These are phyloP conservation scores for Leptonema lineaticorne DNA, from an alignment of 1,140 invertebrate genomes.

Conservation along the genomic window DNA sequence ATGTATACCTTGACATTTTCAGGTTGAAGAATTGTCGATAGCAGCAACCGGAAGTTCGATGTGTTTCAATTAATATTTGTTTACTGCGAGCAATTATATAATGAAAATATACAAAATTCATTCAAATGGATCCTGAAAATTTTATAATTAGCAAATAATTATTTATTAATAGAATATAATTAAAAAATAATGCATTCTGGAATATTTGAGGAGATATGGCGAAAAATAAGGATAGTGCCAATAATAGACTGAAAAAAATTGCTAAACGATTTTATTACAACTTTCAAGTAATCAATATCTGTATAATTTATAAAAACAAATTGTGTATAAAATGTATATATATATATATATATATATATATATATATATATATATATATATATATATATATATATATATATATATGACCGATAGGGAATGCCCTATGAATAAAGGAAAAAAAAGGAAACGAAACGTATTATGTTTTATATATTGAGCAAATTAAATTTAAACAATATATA, in stretches of 20 bases:
- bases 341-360: no score
- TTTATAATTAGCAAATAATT: no score
- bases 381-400: no score
- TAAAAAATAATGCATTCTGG: slow-evolving; percentile 1
- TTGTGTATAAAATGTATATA: slow-evolving; percentile 9
- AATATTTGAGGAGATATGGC: not conserved
- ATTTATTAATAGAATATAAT: slow-evolving; percentile 1
- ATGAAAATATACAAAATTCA: no score
- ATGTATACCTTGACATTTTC: not conserved
- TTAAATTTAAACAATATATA: slow-evolving; percentile 13
- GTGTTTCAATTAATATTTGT: not conserved
- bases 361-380: no score
- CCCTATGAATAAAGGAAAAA: slow-evolving; percentile 9
- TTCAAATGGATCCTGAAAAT: no score
- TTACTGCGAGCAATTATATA: no score
- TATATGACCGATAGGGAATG: slow-evolving; percentile 12
- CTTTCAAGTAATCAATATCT: no score
- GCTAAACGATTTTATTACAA: no score
- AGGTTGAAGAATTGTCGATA: slow-evolving; percentile 15
- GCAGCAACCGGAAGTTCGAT: slow-evolving; percentile 1
- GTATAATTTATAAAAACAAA: not conserved
- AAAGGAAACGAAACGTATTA: not conserved
- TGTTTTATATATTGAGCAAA: slow-evolving; percentile 19
- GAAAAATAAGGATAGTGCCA: no score
- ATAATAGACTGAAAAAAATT: no score